Conservation (phyloP, 2,113 vertebrate species). For the Natator depressus region DNA sequence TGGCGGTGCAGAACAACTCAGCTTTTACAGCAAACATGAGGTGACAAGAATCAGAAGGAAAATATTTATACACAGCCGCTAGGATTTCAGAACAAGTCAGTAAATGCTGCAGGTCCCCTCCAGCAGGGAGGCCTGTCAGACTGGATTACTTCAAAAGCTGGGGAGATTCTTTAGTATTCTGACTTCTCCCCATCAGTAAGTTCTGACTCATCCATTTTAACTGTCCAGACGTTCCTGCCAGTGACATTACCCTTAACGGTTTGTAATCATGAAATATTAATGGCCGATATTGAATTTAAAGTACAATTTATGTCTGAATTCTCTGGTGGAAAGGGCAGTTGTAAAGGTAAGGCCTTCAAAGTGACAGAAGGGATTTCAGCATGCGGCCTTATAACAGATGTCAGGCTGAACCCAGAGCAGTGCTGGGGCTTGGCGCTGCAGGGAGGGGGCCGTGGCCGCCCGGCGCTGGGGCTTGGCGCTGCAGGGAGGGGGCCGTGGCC, state of each 20-base stretch:
- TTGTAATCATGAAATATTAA: conserved; percentile 89
- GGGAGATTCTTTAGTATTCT: conserved; percentile 64
- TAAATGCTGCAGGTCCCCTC: conserved; percentile 55
- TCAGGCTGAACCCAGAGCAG: neutral
- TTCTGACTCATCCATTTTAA: conserved; percentile 81
- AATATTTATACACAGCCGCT: conserved; percentile 60
- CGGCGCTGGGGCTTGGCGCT: too few species aligned
- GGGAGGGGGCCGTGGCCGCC: neutral
- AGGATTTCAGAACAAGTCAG: conserved; percentile 50
- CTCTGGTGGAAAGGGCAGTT: conserved; percentile 79
- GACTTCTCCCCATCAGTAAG: conserved; percentile 62
- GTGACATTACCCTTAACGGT: conserved; percentile 83
- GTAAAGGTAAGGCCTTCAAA: conserved; percentile 70
- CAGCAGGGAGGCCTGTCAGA: conserved; percentile 70
- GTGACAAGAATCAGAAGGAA: conserved; percentile 78
- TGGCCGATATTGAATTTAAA: conserved; percentile 85
- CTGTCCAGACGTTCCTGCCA: conserved; percentile 75
- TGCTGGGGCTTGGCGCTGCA: fast-evolving
- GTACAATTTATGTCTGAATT: conserved; percentile 81
- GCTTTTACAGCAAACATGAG: conserved; percentile 47
- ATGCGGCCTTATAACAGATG: neutral
- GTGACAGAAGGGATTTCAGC: neutral
- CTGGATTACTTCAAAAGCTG: conserved; percentile 63
- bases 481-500: neutral
- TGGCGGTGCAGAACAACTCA: neutral